Conservation (phyloP, 2,113 vertebrate species). For the Eleginops maclovinus region DNA sequence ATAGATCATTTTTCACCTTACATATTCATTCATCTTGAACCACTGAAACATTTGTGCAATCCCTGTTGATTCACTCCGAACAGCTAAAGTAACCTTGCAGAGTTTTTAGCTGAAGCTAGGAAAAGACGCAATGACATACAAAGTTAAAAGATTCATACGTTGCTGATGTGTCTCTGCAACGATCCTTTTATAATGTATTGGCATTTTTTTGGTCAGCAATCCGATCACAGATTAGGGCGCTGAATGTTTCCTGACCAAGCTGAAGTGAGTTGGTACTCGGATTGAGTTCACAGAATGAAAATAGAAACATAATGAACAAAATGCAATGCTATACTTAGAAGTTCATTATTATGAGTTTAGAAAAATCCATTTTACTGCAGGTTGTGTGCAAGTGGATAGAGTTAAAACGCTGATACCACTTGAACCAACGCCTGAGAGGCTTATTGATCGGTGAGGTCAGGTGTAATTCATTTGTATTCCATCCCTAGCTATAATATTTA, state of each 20-base stretch:
- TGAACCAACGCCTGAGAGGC: not conserved
- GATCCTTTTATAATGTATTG: not conserved
- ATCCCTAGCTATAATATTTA: not conserved
- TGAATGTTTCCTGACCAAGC: not conserved
- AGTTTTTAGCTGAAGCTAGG: too few species aligned
- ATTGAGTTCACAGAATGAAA: not conserved
- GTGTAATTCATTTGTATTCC: not conserved
- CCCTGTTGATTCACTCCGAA: too few species aligned
- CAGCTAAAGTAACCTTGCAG: too few species aligned
- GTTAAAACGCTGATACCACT: not conserved
- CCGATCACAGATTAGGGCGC: not conserved
- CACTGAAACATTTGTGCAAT: too few species aligned
- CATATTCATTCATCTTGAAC: too few species aligned
- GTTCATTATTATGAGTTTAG: not conserved
- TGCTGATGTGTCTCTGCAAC: too few species aligned
- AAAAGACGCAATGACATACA: too few species aligned
- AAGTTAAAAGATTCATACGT: too few species aligned
- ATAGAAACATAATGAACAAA: not conserved
- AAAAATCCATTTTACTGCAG: not conserved
- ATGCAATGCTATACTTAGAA: not conserved
- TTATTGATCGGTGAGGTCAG: not conserved
- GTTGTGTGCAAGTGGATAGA: not conserved
- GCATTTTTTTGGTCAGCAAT: not conserved
- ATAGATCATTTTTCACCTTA: too few species aligned
- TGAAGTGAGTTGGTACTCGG: not conserved